Conservation (phyloP, 2,888 invertebrate genomes). For the Chymomyza caudatula region DNA sequence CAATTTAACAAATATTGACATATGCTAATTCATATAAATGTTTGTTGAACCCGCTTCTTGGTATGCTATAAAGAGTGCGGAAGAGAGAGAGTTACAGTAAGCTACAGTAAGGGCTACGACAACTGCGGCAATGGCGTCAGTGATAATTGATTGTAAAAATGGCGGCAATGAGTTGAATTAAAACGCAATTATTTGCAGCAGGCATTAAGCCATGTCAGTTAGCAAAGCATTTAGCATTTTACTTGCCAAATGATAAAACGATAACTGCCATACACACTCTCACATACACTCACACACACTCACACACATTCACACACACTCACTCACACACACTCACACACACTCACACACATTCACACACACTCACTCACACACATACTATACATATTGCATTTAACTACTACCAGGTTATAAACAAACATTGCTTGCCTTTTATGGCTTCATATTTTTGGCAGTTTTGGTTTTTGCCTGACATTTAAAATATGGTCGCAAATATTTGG, state of each 20-base stretch:
- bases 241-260: background rate
- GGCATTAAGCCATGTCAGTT: slow-evolving; percentile 42
- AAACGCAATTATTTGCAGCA: slow-evolving; percentile 69
- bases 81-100: too few species aligned
- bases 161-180: slow-evolving; percentile 66
- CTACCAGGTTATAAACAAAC: slow-evolving; percentile 45
- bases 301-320: too few species aligned
- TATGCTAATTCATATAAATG: slow-evolving; percentile 72
- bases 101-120: background rate
- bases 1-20: slow-evolving; percentile 74
- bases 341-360: too few species aligned
- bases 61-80: background rate
- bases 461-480: background rate
- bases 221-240: slow-evolving; percentile 39
- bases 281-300: too few species aligned
- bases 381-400: too few species aligned
- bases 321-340: too few species aligned
- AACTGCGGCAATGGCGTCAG: slow-evolving; percentile 6
- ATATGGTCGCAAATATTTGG: slow-evolving; percentile 29
- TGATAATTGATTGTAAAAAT: slow-evolving; percentile 71
- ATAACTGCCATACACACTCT: background rate
- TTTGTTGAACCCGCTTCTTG: slow-evolving; percentile 35
- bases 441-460: background rate
- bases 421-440: background rate
- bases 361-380: too few species aligned